Base-by-base conservation (phyloP, 2,113 vertebrate genomes). In the Gallinago jamesoni region DNA sequence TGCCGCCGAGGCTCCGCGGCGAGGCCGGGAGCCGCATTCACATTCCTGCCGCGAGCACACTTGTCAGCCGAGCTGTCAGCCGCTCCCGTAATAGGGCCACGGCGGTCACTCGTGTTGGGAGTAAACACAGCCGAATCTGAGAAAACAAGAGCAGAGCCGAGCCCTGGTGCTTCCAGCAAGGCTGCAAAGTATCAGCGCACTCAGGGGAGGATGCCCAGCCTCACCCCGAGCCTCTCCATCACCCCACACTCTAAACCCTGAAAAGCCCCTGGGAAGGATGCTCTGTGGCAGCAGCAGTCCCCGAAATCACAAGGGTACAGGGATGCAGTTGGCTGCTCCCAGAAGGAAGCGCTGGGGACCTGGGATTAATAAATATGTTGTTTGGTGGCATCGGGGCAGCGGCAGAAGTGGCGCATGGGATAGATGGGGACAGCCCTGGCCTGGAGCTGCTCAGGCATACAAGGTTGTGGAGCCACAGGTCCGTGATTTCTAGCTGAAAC, bases 1-100 rank as follows among this genome's bases (percentile, higher is more conserved):
- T 12, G 76, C 50, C 5, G 69, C 48, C 33, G 31, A 45, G 41
- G 84, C 80, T 8, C 35, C 14, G 24, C 56, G 30, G 20, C 37
- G 27, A n/a, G 70, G 62, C 73, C 85, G 53, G 89, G 90, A 91
- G 91, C 72, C 80, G 27, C 93, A 94, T 96, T 96, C 77, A 8
- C 94, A 96, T 95, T 92, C 95, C 91, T 91, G 93, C 92, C 82
- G 93, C 93, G 93, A 94, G 91, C 93, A 20, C 92, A 91, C 87
- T 93, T 83, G 95, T 94, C 96, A 96, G 93, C 86, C 90, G 94
- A 96, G 91, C 90, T 97, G 96, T 94, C 94, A 96, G 83, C 79
- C 62, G 84, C 91, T 62, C 84, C 95, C 48, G 84, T 89, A 89
- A 93, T 89, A 80, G 94, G 94, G 95, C 95, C 93, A 91, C 95